Evolutionary conservation across 2,113 vertebrate genomes (phyloP).

Genomic region (Excalfactoria chinensis): DNA sequence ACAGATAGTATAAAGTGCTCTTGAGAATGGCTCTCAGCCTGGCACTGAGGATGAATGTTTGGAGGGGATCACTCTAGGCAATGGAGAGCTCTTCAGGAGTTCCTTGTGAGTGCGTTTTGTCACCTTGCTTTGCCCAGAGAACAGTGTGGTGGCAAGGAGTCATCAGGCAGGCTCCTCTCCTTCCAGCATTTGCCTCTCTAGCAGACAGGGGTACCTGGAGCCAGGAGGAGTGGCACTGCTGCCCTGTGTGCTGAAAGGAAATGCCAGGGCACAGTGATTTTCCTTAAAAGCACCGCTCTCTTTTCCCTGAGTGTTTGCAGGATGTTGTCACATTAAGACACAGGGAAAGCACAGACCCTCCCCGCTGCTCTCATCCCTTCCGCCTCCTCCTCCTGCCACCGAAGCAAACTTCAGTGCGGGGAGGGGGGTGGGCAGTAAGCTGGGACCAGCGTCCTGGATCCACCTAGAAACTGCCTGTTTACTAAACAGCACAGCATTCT

Average conservation of each 20-base stretch:
- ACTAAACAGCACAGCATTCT: slow-evolving; percentile 5
- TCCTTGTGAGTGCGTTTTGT: neutral
- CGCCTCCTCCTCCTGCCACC: neutral
- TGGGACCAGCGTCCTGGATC: neutral
- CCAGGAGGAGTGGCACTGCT: neutral
- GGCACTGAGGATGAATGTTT: neutral
- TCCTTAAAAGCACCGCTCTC: neutral
- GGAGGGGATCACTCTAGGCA: neutral
- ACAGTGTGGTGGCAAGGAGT: neutral
- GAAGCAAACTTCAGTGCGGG: neutral
- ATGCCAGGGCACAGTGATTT: neutral
- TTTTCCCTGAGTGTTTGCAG: neutral
- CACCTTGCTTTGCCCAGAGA: neutral
- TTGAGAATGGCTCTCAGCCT: neutral
- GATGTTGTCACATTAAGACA: neutral
- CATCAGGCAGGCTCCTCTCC: neutral
- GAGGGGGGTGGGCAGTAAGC: neutral
- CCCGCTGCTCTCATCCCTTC: neutral
- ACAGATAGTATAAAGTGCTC: neutral
- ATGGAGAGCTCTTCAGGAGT: neutral
- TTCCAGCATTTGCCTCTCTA: neutral
- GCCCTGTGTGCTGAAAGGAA: slow-evolving; percentile 4
- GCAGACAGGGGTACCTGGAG: neutral
- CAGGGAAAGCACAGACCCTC: neutral
- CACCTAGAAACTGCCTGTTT: slow-evolving; percentile 51